Percentiles rank a stretch among this genome's conserved stretches.
Conservation (phyloP, 2,113 vertebrate species). For the Indri indri region DNA sequence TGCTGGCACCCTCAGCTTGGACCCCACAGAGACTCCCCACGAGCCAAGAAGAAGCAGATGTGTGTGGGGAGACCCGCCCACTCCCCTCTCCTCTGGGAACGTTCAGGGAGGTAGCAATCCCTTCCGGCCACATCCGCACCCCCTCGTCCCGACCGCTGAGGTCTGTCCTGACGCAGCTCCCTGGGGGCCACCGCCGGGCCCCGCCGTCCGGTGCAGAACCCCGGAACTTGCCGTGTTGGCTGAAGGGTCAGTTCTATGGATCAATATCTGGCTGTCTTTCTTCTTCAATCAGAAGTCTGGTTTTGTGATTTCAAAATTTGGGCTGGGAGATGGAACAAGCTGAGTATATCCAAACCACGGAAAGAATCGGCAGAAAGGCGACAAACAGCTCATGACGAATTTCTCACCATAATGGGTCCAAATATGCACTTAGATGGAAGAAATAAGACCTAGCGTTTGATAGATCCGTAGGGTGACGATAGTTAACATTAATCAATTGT, state of each 20-base stretch:
- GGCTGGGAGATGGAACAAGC: neutral
- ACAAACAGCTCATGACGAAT: fast-evolving
- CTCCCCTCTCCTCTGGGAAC: neutral
- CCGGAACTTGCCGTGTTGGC: fast-evolving
- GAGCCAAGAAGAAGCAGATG: neutral
- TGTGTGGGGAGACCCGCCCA: neutral
- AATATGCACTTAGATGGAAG: too few species aligned
- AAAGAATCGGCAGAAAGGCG: fast-evolving
- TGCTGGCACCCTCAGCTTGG: neutral
- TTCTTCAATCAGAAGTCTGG: neutral
- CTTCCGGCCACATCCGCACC: fast-evolving
- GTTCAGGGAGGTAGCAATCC: neutral
- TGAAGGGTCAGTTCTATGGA: fast-evolving
- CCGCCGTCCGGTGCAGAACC: neutral
- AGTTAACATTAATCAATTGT: too few species aligned
- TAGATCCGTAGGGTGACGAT: too few species aligned
- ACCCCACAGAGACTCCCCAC: fast-evolving
- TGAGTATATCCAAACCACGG: fast-evolving
- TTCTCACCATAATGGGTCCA: too few species aligned
- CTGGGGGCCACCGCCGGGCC: fast-evolving
- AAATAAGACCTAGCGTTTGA: too few species aligned
- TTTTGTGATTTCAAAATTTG: neutral
- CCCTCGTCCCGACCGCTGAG: neutral
- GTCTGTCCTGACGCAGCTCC: fast-evolving
- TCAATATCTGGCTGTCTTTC: neutral